phyloP scores from a whole-genome alignment of 2,113 vertebrate species.

The Periophthalmus modestus region DNA sequence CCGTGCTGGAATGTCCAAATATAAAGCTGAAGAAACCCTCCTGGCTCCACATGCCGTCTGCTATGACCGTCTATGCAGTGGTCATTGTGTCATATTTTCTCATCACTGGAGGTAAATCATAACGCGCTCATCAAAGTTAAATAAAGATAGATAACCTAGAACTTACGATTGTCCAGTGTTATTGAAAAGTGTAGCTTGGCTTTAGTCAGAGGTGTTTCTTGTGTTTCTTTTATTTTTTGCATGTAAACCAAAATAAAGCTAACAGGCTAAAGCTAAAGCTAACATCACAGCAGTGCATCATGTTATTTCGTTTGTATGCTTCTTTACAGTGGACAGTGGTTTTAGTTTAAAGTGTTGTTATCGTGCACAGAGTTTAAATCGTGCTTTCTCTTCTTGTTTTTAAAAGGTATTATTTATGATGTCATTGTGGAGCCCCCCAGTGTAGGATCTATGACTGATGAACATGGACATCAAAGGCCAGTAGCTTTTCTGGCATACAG shows the following conservation, averaged over 20 bases:
- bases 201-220: background rate
- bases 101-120: constrained; percentile 91
- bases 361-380: background rate
- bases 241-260: background rate
- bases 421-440: constrained; percentile 99
- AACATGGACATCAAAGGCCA: constrained; percentile 95
- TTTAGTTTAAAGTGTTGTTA: background rate
- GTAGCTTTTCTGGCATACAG: constrained; percentile 98
- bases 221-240: background rate
- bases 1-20: constrained; percentile 93
- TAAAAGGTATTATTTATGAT: constrained; percentile 94
- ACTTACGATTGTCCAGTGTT: background rate
- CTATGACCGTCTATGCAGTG: constrained; percentile 95
- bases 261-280: background rate
- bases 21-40: constrained; percentile 95
- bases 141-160: background rate
- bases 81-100: constrained; percentile 99
- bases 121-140: constrained; percentile 26
- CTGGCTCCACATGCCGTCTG: constrained; percentile 97
- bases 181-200: background rate
- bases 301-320: too few relatives aligned
- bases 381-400: background rate
- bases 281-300: background rate
- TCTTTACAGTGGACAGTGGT: too few relatives aligned
- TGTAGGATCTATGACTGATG: constrained; percentile 98